phyloP scores from a whole-genome alignment of 1,140 invertebrate genomes.

The Pinna nobilis region DNA sequence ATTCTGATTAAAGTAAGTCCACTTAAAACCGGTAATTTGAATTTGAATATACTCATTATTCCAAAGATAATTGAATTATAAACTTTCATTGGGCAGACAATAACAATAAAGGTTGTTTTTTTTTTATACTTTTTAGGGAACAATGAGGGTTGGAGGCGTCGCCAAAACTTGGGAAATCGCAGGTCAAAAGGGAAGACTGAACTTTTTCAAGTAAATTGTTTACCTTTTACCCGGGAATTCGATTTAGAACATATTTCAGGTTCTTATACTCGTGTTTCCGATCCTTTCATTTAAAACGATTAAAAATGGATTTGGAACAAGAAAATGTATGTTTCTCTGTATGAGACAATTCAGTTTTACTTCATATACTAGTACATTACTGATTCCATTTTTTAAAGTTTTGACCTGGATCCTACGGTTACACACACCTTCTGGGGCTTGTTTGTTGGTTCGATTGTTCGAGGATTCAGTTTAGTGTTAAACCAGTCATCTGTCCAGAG shows the following conservation, averaged over 20 bases:
- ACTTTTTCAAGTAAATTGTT: constrained; percentile 29
- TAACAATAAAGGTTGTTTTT: neutral
- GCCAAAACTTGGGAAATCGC: constrained; percentile 35
- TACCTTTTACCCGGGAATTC: neutral
- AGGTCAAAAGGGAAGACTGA: constrained; percentile 35
- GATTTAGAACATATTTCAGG: neutral
- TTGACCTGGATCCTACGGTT: constrained; percentile 84
- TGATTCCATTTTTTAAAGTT: constrained; percentile 51
- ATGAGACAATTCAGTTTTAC: too few relatives aligned
- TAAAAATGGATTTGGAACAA: neutral
- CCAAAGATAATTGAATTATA: neutral
- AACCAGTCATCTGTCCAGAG: constrained; percentile 97
- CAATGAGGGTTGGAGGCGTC: constrained; percentile 25
- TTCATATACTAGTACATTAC: neutral
- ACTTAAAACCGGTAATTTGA: too few relatives aligned
- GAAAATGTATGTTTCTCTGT: neutral
- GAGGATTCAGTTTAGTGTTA: constrained; percentile 90
- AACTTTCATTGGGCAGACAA: neutral
- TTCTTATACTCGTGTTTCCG: neutral
- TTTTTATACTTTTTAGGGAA: constrained; percentile 15
- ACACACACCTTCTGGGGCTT: constrained; percentile 92
- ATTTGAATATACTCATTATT: neutral
- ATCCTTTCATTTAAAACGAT: neutral
- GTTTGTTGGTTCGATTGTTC: constrained; percentile 89
- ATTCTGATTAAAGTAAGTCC: constrained; percentile 83